Conservation (phyloP, 2,113 vertebrate species). For the Holacanthus passer region DNA sequence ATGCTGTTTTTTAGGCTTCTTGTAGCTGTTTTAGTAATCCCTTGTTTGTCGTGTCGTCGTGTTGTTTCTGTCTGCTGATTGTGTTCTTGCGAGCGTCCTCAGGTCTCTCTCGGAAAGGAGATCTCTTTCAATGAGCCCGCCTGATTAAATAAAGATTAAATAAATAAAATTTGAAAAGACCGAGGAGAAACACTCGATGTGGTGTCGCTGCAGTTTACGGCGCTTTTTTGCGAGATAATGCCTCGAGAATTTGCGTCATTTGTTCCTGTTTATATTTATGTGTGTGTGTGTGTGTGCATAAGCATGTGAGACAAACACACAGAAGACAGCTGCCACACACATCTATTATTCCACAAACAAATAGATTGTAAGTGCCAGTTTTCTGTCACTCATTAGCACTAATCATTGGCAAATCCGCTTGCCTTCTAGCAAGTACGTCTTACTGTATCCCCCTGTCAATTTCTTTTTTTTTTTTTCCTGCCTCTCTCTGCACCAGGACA, state of each 20-base stretch:
- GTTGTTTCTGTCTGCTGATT: too few species aligned
- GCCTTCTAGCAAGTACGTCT: conserved; percentile 63
- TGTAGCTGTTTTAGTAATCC: too few species aligned
- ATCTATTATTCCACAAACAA: conserved; percentile 74
- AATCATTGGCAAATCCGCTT: conserved; percentile 76
- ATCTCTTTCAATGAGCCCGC: too few species aligned
- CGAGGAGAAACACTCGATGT: not conserved
- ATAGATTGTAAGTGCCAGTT: conserved; percentile 71
- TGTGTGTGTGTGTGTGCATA: conserved; percentile 47
- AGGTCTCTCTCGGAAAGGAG: too few species aligned
- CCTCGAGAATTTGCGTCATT: not conserved
- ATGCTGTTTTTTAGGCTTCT: too few species aligned
- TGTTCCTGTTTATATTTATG: conserved; percentile 38
- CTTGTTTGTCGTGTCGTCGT: too few species aligned
- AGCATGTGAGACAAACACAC: conserved; percentile 41
- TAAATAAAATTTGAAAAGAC: conserved; percentile 1
- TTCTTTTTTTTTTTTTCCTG: conserved; percentile 14
- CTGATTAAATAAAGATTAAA: too few species aligned
- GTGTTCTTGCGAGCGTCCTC: too few species aligned
- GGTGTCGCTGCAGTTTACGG: not conserved
- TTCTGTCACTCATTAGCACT: conserved; percentile 80
- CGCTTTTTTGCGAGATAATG: not conserved
- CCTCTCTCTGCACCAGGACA: conserved; percentile 44
- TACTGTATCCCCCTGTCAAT: conserved; percentile 59
- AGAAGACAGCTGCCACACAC: conserved; percentile 59